Conservation (phyloP, 1,140 invertebrate species). For the Pseudomyrmex sp. region DNA sequence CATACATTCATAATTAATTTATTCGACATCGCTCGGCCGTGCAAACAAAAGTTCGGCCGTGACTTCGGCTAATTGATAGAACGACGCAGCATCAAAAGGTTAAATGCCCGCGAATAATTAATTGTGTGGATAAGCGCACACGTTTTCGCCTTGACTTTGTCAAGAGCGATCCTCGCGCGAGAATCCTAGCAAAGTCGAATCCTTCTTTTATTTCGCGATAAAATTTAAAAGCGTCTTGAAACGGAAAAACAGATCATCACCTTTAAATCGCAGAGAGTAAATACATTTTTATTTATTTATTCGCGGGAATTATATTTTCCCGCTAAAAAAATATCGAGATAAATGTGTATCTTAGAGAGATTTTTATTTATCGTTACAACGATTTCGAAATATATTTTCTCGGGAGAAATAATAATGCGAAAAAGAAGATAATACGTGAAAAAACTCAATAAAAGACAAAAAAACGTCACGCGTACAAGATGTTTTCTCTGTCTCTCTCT, state of each 20-base stretch:
- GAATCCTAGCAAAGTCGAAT: not conserved
- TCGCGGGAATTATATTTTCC: not conserved
- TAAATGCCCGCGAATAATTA: conserved; percentile 6
- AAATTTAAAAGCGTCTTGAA: conserved; percentile 28
- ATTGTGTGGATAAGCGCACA: conserved; percentile 28
- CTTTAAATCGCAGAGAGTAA: not conserved
- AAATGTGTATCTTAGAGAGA: conserved; percentile 1
- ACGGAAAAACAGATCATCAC: not conserved
- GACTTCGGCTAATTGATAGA: conserved; percentile 41
- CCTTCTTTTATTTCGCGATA: not conserved
- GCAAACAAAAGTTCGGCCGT: conserved; percentile 31
- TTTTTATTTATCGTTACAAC: too few relatives aligned
- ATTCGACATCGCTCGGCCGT: conserved; percentile 14
- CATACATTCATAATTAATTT: conserved; percentile 55
- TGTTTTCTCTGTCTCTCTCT: not conserved
- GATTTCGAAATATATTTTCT: too few relatives aligned
- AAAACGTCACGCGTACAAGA: not conserved
- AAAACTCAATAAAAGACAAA: too few relatives aligned
- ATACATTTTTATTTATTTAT: conserved; percentile 30
- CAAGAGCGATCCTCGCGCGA: not conserved
- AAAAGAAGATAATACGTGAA: too few relatives aligned
- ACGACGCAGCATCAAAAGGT: not conserved
- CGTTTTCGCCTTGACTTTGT: not conserved
- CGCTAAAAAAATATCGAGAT: not conserved
- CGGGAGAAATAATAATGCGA: too few relatives aligned